Conservation (phyloP, 2,888 invertebrate species). For the Congeria kusceri region DNA sequence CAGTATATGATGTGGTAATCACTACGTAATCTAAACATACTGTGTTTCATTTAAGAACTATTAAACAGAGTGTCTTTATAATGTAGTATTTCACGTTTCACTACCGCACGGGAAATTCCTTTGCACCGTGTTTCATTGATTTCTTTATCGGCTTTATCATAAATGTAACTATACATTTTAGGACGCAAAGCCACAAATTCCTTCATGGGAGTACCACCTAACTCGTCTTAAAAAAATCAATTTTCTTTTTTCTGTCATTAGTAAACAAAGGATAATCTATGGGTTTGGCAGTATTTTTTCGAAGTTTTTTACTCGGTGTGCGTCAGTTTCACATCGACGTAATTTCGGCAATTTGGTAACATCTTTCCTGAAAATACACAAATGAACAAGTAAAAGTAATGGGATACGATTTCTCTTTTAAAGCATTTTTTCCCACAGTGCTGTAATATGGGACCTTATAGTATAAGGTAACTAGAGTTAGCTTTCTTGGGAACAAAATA, state of each 20-base stretch:
- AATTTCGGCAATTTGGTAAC: background rate
- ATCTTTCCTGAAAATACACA: slow-evolving; percentile 6
- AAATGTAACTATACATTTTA: too few relatives aligned
- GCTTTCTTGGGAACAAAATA: too few relatives aligned
- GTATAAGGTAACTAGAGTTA: too few relatives aligned
- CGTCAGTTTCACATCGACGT: slow-evolving; percentile 12
- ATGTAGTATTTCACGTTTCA: slow-evolving; percentile 5
- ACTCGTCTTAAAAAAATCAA: slow-evolving; percentile 40
- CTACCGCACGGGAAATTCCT: too few relatives aligned
- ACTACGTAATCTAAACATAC: slow-evolving; percentile 19
- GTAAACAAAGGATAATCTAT: slow-evolving; percentile 4
- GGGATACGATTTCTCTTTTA: too few relatives aligned
- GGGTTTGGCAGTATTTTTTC: background rate
- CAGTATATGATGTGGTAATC: slow-evolving; percentile 25
- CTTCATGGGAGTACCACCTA: too few relatives aligned
- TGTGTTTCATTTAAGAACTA: background rate
- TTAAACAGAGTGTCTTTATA: slow-evolving; percentile 21
- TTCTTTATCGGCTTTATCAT: slow-evolving; percentile 1
- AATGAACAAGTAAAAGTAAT: background rate
- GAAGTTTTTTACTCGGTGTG: slow-evolving; percentile 12
- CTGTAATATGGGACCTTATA: too few relatives aligned
- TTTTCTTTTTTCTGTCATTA: slow-evolving; percentile 64
- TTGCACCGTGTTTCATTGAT: slow-evolving; percentile 9
- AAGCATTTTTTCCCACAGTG: too few relatives aligned
- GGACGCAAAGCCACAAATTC: too few relatives aligned